phyloP scores from a whole-genome alignment of 2,113 vertebrate species.

The Thalassarche chlororhynchos region DNA sequence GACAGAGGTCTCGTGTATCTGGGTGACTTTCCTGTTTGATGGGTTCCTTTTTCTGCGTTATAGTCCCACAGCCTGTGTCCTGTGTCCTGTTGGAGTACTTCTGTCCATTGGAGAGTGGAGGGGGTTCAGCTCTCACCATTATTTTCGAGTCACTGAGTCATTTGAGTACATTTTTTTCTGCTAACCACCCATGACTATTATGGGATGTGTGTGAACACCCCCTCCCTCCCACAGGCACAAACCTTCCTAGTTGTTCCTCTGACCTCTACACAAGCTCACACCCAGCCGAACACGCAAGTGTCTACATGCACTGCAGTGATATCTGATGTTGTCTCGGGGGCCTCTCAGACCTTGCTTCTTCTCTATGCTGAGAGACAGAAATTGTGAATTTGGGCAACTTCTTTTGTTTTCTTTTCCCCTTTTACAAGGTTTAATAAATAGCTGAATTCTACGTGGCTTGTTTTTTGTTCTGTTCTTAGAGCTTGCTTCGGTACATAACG shows the following conservation, averaged over 20 bases:
- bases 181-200: neutral
- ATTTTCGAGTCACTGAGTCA: neutral
- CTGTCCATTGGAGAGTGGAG: neutral
- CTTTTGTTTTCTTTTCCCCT: neutral
- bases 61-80: neutral
- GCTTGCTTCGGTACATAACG: neutral
- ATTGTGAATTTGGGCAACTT: neutral
- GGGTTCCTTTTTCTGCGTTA: neutral
- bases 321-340: neutral
- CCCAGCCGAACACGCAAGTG: neutral
- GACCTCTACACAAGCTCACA: neutral
- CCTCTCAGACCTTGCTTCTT: neutral
- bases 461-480: constrained; percentile 1
- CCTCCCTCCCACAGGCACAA: neutral
- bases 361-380: neutral
- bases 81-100: neutral
- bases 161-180: neutral
- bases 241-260: neutral
- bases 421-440: neutral
- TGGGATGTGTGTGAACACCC: neutral
- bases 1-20: neutral
- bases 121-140: neutral
- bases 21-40: neutral
- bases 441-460: neutral
- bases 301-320: neutral